Base-by-base conservation (phyloP, 2,888 invertebrate species). In the Slavum lentiscoides region DNA sequence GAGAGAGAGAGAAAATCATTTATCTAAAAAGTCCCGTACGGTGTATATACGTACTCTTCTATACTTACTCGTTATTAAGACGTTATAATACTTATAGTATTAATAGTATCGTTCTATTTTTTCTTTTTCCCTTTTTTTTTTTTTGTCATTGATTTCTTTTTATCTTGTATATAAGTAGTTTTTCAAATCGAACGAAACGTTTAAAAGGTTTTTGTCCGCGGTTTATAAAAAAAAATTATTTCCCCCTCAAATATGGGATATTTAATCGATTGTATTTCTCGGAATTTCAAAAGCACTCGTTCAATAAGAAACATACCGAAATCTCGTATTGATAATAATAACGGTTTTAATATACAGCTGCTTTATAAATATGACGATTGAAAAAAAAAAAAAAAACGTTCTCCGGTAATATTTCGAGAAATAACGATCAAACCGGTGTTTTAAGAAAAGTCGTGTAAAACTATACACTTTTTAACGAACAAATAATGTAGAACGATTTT, bases 131-230 rank as follows among this genome's bases (percentile, higher is more conserved):
- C 1, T 30, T 30, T 30, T 30, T 73, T 2, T 30, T 30, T 30
- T 30, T 73, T 39, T 15, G 9, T 69, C n/a, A 4, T 43, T 67
- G 43, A 43, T 68, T 49, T 68, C 21, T 64, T 53, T 55, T 39
- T 43, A 17, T 74, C 53, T n/a, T 39, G 30, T 62, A 13, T 7
- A 49, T 11, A 13, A 39, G 53, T 53, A 1, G 64, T 66, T 66
- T 66, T 64, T 64, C 5, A 37, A 37, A 53, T 66, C 37, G 64
- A 74, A 74, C 55, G 66, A 66, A 74, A 5, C 21, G 15, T 74
- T 30, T 55, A 74, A 74, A 53, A 30, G 30, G 30, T 30, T 30
- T 30, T 74, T 58, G 59, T 67, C 43, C 30, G 21, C 37, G 21
- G 4, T 43, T 37, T 17, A 39, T 43, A 58, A 66, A 53, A 55